Conservation (phyloP, 2,797 vertebrate species). For the Sphaeramia orbicularis region DNA sequence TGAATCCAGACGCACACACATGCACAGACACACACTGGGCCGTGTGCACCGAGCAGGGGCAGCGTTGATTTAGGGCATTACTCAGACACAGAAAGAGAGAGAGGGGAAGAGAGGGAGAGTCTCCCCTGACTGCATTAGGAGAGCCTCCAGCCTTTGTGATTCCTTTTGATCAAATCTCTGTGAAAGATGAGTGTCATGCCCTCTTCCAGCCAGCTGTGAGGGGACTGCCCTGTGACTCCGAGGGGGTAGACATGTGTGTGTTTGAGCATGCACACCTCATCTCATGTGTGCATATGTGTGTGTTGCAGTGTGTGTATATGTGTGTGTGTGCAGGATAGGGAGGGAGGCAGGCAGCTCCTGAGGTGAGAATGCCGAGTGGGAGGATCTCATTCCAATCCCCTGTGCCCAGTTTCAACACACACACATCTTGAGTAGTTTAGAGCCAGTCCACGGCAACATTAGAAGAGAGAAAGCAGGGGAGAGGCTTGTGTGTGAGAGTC, state of each 20-base stretch:
- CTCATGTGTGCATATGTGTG: conserved; percentile 68
- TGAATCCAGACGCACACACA: conserved; percentile 66
- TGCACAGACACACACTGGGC: conserved; percentile 71
- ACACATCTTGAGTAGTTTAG: conserved; percentile 90
- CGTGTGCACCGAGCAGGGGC: conserved; percentile 84
- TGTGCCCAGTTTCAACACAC: conserved; percentile 87
- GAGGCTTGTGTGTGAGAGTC: conserved; percentile 56
- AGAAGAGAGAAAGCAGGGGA: conserved; percentile 74
- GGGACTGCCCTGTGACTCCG: conserved; percentile 91
- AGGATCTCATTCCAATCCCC: conserved; percentile 92
- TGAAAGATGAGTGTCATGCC: conserved; percentile 96
- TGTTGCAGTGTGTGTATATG: conserved; percentile 68
- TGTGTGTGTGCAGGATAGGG: conserved; percentile 70
- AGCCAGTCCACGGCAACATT: conserved; percentile 87
- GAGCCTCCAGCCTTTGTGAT: conserved; percentile 90
- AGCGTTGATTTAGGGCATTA: conserved; percentile 91
- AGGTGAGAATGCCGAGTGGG: conserved; percentile 91
- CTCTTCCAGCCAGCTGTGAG: conserved; percentile 91
- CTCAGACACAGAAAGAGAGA: conserved; percentile 78
- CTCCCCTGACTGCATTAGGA: conserved; percentile 89
- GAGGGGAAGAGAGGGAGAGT: conserved; percentile 48
- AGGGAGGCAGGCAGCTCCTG: conserved; percentile 86
- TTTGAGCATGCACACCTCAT: conserved; percentile 67
- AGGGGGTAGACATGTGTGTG: conserved; percentile 77
- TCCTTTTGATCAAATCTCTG: conserved; percentile 96